Base-by-base conservation (phyloP, 2,113 vertebrate species). In the Oceanodroma tethys region DNA sequence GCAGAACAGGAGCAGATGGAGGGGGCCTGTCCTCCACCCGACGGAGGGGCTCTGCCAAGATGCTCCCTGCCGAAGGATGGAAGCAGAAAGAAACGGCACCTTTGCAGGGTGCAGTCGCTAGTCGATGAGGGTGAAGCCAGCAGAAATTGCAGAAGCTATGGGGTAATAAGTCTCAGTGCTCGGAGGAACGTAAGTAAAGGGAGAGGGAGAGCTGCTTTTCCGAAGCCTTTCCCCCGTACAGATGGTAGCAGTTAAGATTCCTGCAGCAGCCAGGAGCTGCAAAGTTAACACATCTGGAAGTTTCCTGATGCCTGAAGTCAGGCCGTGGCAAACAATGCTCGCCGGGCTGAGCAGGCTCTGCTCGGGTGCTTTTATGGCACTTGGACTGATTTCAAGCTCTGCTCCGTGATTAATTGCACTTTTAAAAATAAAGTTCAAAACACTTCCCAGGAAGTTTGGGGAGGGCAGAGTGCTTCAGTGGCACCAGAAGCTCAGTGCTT, bases 231-330 rank as follows among this genome's bases (percentile, higher is more conserved):
- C 20, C 63, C 62, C 86, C 0, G 0, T 93, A 79, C 96, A 98
- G 96, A 95, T 98, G 97, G 95, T 96, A 97, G 86, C 95, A 94
- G 95, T 98, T 98, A 98, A 97, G 96, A 97, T 98, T 97, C 93
- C 94, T 96, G 95, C 91, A 95, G 95, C 90, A 97, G 93, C 93
- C 95, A 94, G 94, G 84, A 97, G 95, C 50, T 10, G 90, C 93
- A 91, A 95, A 97, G 91, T 95, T 98, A 96, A 93, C 92, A 95
- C 95, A 97, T 97, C 93, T 97, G 97, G 95, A 95, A 97, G 95
- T 92, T 97, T 98, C 97, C 93, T 93, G 86, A 36, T 93, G 96
- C 97, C 97, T 95, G 93, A 82, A 96, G 95, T 96, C 93, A 97
- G 95, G 70, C 94, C 0, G 1, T 75, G 74, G 90, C 91, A 92